Percentiles rank a stretch among this genome's conserved stretches.
These are phyloP conservation scores for Drosophila rubida DNA, from an alignment of 2,888 invertebrate species.

Conservation along the genomic window DNA sequence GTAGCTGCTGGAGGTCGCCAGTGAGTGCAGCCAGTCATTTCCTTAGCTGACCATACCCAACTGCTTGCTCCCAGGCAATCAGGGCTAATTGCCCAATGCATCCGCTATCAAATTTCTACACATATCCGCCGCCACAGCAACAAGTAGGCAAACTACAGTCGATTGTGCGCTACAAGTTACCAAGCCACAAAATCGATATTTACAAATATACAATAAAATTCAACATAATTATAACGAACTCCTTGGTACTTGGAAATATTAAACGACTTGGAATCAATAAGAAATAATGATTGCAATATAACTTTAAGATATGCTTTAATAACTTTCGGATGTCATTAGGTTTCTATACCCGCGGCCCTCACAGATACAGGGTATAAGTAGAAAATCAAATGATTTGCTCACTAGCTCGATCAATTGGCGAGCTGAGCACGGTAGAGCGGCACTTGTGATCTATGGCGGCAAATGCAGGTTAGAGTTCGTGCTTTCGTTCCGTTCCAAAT, in stretches of 20 bases:
- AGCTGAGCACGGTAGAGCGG: slow-evolving; percentile 18
- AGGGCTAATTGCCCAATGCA: slow-evolving; percentile 47
- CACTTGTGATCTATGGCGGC: slow-evolving; percentile 50
- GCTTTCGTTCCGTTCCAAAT: slow-evolving; percentile 45
- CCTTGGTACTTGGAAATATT: too few species aligned
- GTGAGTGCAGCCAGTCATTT: neutral
- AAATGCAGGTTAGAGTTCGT: slow-evolving; percentile 75
- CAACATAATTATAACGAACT: too few species aligned
- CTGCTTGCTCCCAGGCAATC: slow-evolving; percentile 26
- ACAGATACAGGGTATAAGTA: slow-evolving; percentile 14
- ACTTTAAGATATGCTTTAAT: too few species aligned
- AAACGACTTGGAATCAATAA: too few species aligned
- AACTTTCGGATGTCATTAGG: too few species aligned
- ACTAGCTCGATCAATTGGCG: slow-evolving; percentile 14
- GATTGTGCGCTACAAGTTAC: neutral
- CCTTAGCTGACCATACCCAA: slow-evolving; percentile 11
- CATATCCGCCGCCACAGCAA: slow-evolving; percentile 55
- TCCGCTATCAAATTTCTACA: slow-evolving; percentile 52
- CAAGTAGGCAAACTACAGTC: neutral
- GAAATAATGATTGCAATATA: too few species aligned
- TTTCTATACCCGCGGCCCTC: too few species aligned
- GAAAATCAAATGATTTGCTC: slow-evolving; percentile 63
- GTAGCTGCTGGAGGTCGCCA: neutral
- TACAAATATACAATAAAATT: neutral
- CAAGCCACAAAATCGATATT: neutral